Evolutionary conservation across 2,888 invertebrate species (phyloP).

Genomic region (Rhagophthalmus giganteus): DNA sequence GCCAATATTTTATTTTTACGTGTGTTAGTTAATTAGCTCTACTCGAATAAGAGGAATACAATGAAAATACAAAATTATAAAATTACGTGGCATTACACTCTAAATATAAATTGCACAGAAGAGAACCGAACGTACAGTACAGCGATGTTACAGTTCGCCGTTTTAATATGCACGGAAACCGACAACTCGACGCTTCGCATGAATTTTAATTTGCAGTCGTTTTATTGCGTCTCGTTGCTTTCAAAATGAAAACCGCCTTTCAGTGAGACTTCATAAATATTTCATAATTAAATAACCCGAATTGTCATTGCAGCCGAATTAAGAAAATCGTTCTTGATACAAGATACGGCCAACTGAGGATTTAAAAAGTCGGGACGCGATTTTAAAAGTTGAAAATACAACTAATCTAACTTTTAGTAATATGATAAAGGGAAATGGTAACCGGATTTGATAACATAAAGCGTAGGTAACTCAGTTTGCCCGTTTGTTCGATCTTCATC

Average conservation of each 20-base stretch:
- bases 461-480: conserved; percentile 32
- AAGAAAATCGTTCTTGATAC: conserved; percentile 34
- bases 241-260: conserved; percentile 38
- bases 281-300: conserved; percentile 39
- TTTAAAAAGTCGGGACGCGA: conserved; percentile 10
- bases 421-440: conserved; percentile 32
- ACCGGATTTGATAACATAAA: conserved; percentile 33
- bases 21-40: conserved; percentile 22
- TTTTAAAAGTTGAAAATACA: conserved; percentile 24
- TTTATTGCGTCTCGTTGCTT: conserved; percentile 38
- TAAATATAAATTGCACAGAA: conserved; percentile 31
- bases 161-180: conserved; percentile 44
- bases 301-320: conserved; percentile 38
- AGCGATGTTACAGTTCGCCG: conserved; percentile 28
- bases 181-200: conserved; percentile 42
- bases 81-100: conserved; percentile 28
- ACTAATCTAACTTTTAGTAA: conserved; percentile 33
- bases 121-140: conserved; percentile 18
- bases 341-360: conserved; percentile 18
- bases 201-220: conserved; percentile 48
- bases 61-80: conserved; percentile 31
- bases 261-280: conserved; percentile 38
- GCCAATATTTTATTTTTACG: conserved; percentile 22
- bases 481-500: conserved; percentile 31
- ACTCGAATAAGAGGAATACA: conserved; percentile 29